Evolutionary conservation across 2,797 vertebrate species (phyloP).

Genomic region (Salarias fasciatus): DNA sequence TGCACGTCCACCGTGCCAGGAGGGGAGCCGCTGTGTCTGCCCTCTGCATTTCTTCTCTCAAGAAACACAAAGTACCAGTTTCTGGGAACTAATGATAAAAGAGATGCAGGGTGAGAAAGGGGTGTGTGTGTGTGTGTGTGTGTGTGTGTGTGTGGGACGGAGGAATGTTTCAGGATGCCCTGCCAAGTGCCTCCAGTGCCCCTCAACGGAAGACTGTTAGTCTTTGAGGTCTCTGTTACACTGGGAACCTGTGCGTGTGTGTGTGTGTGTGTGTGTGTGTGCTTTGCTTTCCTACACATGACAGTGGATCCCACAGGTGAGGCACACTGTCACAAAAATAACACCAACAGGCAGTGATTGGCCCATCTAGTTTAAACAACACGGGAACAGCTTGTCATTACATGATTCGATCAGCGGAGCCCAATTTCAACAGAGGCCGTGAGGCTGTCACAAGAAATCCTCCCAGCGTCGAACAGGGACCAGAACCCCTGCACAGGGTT

Average conservation of each 20-base stretch:
- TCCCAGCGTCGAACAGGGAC: background rate
- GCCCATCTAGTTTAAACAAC: constrained; percentile 17
- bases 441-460: background rate
- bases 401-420: constrained; percentile 20
- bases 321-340: constrained; percentile 13
- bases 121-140: constrained; percentile 18
- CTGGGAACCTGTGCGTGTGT: constrained; percentile 11
- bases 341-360: background rate
- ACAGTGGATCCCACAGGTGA: constrained; percentile 12
- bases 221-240: constrained; percentile 11
- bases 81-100: constrained; percentile 51
- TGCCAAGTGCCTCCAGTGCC: constrained; percentile 52
- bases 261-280: background rate
- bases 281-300: background rate
- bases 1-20: constrained; percentile 17
- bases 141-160: constrained; percentile 22
- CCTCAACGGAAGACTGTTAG: constrained; percentile 21
- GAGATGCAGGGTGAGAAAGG: constrained; percentile 30
- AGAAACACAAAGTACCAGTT: constrained; percentile 35
- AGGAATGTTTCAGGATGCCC: constrained; percentile 48
- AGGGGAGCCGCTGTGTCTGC: constrained; percentile 1
- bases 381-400: constrained; percentile 4
- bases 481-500: background rate
- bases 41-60: background rate
- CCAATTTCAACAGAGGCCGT: constrained; percentile 7